Evolutionary conservation across 2,797 vertebrate genomes (phyloP), one percentile per base, ranked within the genome.

Genomic region (Semaprochilodus insignis): DNA sequence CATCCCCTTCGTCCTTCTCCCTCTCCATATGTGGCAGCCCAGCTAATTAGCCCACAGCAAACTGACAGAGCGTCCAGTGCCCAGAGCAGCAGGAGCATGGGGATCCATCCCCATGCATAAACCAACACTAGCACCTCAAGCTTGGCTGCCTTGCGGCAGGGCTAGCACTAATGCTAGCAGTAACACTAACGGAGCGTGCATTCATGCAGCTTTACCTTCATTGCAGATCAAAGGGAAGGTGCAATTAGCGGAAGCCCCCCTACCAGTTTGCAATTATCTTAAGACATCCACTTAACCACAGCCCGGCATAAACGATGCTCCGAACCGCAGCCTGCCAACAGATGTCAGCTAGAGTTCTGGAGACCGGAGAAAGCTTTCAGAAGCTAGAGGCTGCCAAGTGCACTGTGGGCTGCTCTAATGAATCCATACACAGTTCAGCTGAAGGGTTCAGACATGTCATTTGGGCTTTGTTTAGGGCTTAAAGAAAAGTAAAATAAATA

Each of bases 221-320:
- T 74, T 74, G 67, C 34, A 44, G 60, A 67, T 81, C 72, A 67
- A 67, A 59, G 62, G 31, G 15, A 75, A 74, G 72, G 34, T 36
- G 90, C 91, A 92, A 94, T 94, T 94, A 94, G 91, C 15, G 80
- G 80, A 80, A 86, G 80, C 83, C 67, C 88, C 90, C 90, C n/a
- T 78, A 80, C 85, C 48, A 77, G 86, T 89, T 90, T 84, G 86
- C 92, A 93, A 94, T 94, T 92, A 94, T 90, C 92, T 93, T 93
- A 93, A 94, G 91, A 93, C 92, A 91, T 90, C 89, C 91, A 91
- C 90, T 95, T 93, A 93, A 93, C 90, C 83, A 82, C 82, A 85
- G 88, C 85, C 83, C 65, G 66, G 85, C 86, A 90, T 91, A 91
- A 93, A 92, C 91, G 34, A 69, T 57, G 85, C 88, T 67, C 85